phyloP scores from a whole-genome alignment of 2,113 vertebrate species.

The Oreochromis tanganicae region DNA sequence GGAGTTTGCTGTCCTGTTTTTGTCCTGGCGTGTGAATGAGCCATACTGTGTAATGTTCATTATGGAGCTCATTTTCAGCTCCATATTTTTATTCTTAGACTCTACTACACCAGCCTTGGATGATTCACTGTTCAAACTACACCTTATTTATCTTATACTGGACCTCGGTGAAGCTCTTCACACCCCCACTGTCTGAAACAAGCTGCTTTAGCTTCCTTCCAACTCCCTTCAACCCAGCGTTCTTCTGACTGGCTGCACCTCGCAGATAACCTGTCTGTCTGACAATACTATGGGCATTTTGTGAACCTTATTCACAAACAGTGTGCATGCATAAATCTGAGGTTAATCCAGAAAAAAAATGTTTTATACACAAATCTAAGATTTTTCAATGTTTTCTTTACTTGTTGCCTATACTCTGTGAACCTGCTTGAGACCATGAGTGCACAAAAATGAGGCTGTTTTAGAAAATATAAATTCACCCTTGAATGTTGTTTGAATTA shows the following conservation, averaged over 20 bases:
- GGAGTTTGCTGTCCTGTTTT: not conserved
- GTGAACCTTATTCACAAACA: not conserved
- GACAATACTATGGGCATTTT: not conserved
- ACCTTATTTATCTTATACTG: not conserved
- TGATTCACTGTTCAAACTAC: not conserved
- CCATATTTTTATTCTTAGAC: not conserved
- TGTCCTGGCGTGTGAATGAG: not conserved
- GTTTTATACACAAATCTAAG: not conserved
- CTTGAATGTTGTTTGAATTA: not conserved
- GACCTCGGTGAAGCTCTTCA: not conserved
- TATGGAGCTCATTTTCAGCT: not conserved
- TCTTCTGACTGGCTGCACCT: not conserved
- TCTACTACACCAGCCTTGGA: not conserved
- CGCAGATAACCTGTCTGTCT: not conserved
- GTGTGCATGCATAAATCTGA: not conserved
- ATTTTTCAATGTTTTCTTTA: not conserved
- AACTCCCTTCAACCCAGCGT: not conserved
- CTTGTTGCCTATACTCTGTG: not conserved
- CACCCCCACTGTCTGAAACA: not conserved
- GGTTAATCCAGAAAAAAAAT: not conserved
- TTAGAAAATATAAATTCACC: not conserved
- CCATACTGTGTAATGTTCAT: accelerated
- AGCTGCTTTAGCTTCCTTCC: not conserved
- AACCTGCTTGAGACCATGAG: not conserved
- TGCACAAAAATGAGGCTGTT: not conserved